Conservation (phyloP, 2,113 vertebrate genomes). For the Cyprinus carpio region DNA sequence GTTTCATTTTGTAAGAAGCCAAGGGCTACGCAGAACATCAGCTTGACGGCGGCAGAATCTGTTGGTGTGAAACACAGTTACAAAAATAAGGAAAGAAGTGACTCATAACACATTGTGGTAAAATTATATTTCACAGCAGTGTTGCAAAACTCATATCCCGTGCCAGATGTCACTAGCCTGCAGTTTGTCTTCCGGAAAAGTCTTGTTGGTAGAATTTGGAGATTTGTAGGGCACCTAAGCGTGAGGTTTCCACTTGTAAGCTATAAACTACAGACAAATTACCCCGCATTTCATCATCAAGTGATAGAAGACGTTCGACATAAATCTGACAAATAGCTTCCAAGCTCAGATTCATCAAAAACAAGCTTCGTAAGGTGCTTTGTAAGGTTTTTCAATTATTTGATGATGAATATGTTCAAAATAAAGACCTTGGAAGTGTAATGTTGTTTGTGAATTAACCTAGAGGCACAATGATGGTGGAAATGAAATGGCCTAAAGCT, state of each 20-base stretch:
- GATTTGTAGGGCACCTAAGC: slow-evolving; percentile 17
- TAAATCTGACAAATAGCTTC: not conserved
- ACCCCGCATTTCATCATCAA: slow-evolving; percentile 12
- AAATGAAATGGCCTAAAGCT: slow-evolving; percentile 34
- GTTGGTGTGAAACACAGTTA: slow-evolving; percentile 10
- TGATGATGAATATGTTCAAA: slow-evolving; percentile 45
- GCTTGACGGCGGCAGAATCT: slow-evolving; percentile 21
- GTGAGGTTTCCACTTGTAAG: not conserved
- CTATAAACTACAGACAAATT: slow-evolving; percentile 32
- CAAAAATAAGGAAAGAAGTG: slow-evolving; percentile 19
- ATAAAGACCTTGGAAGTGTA: slow-evolving; percentile 7
- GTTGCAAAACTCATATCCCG: slow-evolving; percentile 10
- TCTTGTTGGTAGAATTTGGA: slow-evolving; percentile 20
- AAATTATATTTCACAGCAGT: slow-evolving; percentile 17
- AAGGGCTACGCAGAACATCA: slow-evolving; percentile 54
- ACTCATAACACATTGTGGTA: slow-evolving; percentile 9
- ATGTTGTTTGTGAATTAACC: slow-evolving; percentile 9
- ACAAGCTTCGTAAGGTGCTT: not conserved
- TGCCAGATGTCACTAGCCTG: slow-evolving; percentile 15
- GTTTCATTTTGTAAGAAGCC: slow-evolving; percentile 58
- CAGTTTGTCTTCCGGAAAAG: slow-evolving; percentile 14
- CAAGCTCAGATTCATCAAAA: slow-evolving; percentile 19
- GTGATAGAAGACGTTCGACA: slow-evolving; percentile 5
- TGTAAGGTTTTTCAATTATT: slow-evolving; percentile 6
- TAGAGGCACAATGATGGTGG: not conserved